A percentile compares a stretch with the other conserved stretches of the same genome.
These are phyloP conservation scores for Nycticebus coucang DNA, from an alignment of 2,113 vertebrate genomes.

Conservation along the genomic window DNA sequence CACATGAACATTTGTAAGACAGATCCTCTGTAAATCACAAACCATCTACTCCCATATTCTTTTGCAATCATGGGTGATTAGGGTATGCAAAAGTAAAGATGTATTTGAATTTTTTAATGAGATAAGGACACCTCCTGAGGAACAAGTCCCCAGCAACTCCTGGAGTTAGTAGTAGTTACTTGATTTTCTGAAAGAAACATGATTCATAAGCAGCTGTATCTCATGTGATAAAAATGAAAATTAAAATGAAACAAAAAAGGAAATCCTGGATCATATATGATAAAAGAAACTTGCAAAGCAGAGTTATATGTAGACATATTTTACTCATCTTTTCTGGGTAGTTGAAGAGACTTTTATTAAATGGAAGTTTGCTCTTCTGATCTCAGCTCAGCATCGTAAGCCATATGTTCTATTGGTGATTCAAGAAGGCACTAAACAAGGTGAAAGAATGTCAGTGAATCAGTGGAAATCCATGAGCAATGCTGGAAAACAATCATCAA, in stretches of 20 bases:
- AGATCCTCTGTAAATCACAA: neutral
- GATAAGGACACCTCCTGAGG: neutral
- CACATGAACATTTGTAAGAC: neutral
- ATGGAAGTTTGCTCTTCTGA: neutral
- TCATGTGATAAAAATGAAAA: constrained; percentile 29
- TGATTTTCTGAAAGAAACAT: constrained; percentile 5
- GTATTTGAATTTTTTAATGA: neutral
- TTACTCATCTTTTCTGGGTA: neutral
- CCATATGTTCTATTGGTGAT: neutral
- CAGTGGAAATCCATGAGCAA: neutral
- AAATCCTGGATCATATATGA: neutral
- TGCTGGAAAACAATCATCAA: neutral
- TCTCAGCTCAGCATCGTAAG: neutral
- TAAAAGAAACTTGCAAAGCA: neutral
- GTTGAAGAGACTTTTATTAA: neutral
- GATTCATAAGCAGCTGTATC: neutral
- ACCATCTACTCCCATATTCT: neutral
- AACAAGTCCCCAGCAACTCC: neutral
- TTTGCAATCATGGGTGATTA: neutral
- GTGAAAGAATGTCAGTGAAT: neutral
- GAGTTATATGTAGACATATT: neutral
- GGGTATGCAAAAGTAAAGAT: neutral
- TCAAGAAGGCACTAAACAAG: neutral
- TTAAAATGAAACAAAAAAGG: neutral
- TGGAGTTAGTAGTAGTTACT: neutral